Evolutionary conservation across 2,113 vertebrate genomes (phyloP).

Genomic region (human): DNA sequence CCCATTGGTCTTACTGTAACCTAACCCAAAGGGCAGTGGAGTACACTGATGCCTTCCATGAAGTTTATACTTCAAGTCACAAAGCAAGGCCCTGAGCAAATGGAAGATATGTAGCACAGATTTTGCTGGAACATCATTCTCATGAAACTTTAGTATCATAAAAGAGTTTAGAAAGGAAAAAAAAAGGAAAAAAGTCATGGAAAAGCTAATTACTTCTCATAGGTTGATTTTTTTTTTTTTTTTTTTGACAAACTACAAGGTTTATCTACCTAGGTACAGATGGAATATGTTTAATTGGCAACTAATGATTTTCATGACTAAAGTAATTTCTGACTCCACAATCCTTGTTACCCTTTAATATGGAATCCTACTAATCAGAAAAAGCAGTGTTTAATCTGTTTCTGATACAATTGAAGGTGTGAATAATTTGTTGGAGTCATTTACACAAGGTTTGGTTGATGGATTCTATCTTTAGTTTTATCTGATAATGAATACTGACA

Average conservation of each 20-base stretch:
- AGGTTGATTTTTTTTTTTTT: too few species aligned
- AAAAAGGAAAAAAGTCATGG: neutral
- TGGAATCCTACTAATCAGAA: neutral
- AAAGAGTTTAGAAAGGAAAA: neutral
- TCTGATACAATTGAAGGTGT: neutral
- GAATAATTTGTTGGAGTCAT: neutral
- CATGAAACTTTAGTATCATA: neutral
- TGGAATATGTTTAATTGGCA: neutral
- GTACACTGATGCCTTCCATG: neutral
- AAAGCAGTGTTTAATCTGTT: neutral
- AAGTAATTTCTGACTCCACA: neutral
- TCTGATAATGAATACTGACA: neutral
- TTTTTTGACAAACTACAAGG: neutral
- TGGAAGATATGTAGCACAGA: neutral
- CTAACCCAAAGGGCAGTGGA: neutral
- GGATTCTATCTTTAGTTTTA: neutral
- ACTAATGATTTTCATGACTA: neutral
- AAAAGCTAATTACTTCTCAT: neutral
- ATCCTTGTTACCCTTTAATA: neutral
- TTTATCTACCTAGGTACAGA: neutral
- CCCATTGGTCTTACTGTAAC: neutral
- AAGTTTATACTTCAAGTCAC: neutral
- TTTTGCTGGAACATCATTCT: neutral
- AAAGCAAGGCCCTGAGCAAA: neutral
- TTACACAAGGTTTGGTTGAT: neutral